Conservation (phyloP, 1,140 invertebrate species). For the Lordiphosa stackelbergi region DNA sequence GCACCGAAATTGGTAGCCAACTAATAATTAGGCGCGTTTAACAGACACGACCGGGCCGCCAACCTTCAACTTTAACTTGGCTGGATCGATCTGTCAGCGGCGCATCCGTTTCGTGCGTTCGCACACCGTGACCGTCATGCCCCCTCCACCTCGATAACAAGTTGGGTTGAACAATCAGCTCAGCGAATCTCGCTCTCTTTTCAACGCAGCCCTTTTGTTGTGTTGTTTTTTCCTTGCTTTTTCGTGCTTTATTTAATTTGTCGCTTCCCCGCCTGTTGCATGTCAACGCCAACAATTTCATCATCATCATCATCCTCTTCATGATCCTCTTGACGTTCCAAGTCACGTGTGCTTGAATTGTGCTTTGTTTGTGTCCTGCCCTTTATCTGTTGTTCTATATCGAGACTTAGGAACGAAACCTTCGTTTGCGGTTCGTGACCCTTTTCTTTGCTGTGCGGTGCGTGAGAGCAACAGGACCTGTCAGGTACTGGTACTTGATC, state of each 20-base stretch:
- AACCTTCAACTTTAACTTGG: constrained; percentile 65
- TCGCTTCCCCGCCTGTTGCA: constrained; percentile 64
- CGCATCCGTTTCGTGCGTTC: constrained; percentile 64
- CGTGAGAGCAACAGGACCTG: constrained; percentile 68
- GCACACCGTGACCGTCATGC: constrained; percentile 71
- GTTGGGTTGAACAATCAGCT: constrained; percentile 31
- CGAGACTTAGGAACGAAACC: constrained; percentile 21
- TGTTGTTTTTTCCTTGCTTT: constrained; percentile 9
- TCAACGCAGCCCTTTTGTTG: constrained; percentile 57
- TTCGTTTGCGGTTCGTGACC: constrained; percentile 47
- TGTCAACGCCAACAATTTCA: constrained; percentile 72
- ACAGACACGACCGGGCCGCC: constrained; percentile 40
- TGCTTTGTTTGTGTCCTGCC: constrained; percentile 52
- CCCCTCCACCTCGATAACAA: constrained; percentile 30
- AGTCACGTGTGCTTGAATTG: constrained; percentile 72
- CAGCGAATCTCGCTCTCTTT: constrained; percentile 51
- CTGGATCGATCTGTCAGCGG: constrained; percentile 62
- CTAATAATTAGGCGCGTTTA: constrained; percentile 72
- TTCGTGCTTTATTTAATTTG: constrained; percentile 71
- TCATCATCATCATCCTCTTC: constrained; percentile 40
- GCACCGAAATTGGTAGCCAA: constrained; percentile 63
- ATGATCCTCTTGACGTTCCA: constrained; percentile 37
- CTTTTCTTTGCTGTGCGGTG: constrained; percentile 42
- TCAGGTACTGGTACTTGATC: constrained; percentile 55
- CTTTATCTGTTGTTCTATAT: constrained; percentile 64